phyloP scores from a whole-genome alignment of 2,113 vertebrate species.

The Indicator indicator region DNA sequence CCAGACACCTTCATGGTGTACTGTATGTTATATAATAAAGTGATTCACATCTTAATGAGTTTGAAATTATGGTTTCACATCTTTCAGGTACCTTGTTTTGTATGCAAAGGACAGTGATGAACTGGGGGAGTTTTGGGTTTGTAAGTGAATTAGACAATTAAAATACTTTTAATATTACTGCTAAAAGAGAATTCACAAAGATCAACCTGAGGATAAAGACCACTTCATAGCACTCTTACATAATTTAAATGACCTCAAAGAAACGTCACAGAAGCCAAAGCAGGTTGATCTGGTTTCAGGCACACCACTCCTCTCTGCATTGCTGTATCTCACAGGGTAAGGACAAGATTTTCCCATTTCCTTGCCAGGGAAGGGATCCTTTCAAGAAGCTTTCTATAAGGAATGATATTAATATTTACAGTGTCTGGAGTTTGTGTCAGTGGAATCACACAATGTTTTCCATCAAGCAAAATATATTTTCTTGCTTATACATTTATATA shows the following conservation, averaged over 20 bases:
- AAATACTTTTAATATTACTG: neutral
- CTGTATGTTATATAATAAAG: neutral
- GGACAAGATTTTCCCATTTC: neutral
- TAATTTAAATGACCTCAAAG: conserved; percentile 40
- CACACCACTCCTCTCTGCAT: neutral
- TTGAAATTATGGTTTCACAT: neutral
- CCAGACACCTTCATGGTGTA: neutral
- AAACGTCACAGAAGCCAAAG: neutral
- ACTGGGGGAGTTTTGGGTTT: neutral
- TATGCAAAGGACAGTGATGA: neutral
- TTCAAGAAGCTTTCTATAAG: neutral
- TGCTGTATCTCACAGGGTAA: neutral
- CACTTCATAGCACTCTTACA: neutral
- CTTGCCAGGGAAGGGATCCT: neutral
- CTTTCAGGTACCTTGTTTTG: neutral
- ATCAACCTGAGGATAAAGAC: neutral
- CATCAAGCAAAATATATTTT: neutral
- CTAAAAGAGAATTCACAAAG: neutral
- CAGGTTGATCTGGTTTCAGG: conserved; percentile 1
- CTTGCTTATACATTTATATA: neutral
- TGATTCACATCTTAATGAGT: neutral
- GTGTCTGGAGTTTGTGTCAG: neutral
- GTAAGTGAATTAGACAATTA: neutral
- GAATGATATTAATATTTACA: neutral
- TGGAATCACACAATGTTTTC: neutral